Percentiles rank a stretch among this genome's conserved stretches.
phyloP scores from a whole-genome alignment of 1,140 invertebrate species.

The Drosophila kepulauana region DNA sequence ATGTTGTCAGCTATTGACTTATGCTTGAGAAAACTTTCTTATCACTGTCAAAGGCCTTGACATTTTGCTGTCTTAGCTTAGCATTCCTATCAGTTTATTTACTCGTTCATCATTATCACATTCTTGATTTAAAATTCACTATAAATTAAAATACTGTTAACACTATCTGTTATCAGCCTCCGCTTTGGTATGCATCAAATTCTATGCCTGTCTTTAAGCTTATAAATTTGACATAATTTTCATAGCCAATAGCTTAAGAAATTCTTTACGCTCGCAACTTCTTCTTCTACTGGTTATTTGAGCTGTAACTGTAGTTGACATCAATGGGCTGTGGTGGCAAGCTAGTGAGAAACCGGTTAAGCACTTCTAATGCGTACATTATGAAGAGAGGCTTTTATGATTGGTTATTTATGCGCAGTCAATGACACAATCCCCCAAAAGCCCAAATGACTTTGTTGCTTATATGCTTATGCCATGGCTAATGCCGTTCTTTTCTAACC shows the following conservation, averaged over 20 bases:
- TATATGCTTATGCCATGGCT: background rate
- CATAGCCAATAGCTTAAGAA: slow-evolving; percentile 19
- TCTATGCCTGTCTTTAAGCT: background rate
- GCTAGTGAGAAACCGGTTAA: slow-evolving; percentile 53
- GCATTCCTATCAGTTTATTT: background rate
- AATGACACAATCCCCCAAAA: slow-evolving; percentile 50
- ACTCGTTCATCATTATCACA: background rate
- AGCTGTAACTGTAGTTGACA: slow-evolving; percentile 71
- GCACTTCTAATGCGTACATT: slow-evolving; percentile 53
- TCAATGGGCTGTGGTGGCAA: slow-evolving; percentile 31
- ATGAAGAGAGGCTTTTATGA: slow-evolving; percentile 37
- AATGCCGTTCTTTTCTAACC: slow-evolving; percentile 47
- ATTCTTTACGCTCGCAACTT: slow-evolving; percentile 22
- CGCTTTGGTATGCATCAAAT: background rate
- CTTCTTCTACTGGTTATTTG: slow-evolving; percentile 30
- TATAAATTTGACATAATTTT: slow-evolving; percentile 47
- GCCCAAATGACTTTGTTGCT: slow-evolving; percentile 37
- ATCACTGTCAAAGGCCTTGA: background rate
- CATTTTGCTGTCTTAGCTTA: background rate
- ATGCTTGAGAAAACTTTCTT: background rate
- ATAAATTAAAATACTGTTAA: background rate
- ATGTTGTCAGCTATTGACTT: background rate
- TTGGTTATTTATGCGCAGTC: slow-evolving; percentile 50
- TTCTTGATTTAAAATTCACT: background rate
- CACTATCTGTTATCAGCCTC: background rate